These are phyloP conservation scores for Pelodiscus sinensis DNA, from an alignment of 2,113 vertebrate genomes.

Conservation along the genomic window DNA sequence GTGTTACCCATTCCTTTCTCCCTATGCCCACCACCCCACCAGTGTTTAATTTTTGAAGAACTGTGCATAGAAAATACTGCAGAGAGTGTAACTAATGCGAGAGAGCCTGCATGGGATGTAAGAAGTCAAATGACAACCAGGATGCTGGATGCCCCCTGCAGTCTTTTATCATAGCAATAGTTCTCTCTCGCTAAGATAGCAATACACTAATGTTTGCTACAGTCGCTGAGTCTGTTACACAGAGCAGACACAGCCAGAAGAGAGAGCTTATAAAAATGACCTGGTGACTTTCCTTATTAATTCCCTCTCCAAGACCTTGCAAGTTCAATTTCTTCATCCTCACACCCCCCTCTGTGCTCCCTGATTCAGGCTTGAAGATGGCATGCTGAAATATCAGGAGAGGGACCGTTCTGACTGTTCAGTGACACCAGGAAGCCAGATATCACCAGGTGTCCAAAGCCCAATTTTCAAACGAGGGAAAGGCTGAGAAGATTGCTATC, in stretches of 20 bases:
- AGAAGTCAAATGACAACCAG: neutral
- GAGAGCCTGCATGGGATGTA: neutral
- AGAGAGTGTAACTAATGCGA: neutral
- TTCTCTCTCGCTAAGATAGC: neutral
- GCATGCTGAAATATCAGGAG: neutral
- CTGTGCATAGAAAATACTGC: neutral
- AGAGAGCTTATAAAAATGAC: neutral
- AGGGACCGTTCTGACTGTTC: neutral
- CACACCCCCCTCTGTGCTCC: accelerated
- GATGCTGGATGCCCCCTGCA: neutral
- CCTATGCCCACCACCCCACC: neutral
- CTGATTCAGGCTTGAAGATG: accelerated
- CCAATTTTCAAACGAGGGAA: accelerated
- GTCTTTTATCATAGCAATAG: neutral
- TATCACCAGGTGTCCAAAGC: accelerated
- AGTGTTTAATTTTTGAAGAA: neutral
- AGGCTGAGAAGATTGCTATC: accelerated
- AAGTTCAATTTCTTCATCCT: neutral
- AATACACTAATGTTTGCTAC: neutral
- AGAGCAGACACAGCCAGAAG: neutral
- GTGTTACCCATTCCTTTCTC: neutral
- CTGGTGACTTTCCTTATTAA: neutral
- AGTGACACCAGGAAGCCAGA: neutral
- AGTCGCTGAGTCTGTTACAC: neutral
- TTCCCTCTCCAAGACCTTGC: neutral